These are phyloP conservation scores for Apocrypta bakeri DNA, from an alignment of 1,140 invertebrate species.

Conservation along the genomic window DNA sequence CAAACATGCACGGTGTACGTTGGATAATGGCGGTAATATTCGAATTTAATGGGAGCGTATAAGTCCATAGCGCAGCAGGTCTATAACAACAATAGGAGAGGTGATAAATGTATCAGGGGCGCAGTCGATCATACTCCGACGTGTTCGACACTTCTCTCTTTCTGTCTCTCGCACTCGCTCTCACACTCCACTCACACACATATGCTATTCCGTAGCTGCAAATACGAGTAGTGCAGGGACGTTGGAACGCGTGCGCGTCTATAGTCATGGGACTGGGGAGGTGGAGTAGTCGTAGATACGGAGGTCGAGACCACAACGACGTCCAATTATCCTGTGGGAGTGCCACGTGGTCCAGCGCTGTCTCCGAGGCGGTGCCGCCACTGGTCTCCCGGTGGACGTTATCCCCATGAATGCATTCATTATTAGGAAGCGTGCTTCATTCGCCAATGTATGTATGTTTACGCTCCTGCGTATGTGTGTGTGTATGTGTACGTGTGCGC, in stretches of 20 bases:
- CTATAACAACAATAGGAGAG: not conserved
- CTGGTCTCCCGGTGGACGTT: constrained; percentile 58
- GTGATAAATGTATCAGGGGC: constrained; percentile 37
- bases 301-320: constrained; percentile 60
- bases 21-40: not conserved
- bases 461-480: no score
- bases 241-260: no score
- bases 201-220: not conserved
- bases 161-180: not conserved
- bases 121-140: constrained; percentile 44
- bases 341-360: constrained; percentile 59
- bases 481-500: not conserved
- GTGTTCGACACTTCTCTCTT: not conserved
- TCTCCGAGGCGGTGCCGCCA: constrained; percentile 29
- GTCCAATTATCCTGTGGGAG: constrained; percentile 64
- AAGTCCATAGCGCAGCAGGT: not conserved
- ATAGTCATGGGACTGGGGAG: not conserved
- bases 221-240: not conserved
- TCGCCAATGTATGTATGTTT: not conserved
- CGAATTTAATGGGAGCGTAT: not conserved
- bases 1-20: not conserved
- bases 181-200: not conserved
- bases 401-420: constrained; percentile 41
- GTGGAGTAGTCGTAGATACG: not conserved
- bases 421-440: constrained; percentile 28